phyloP scores from a whole-genome alignment of 1,140 invertebrate species.

The Zaprionus africanus region DNA sequence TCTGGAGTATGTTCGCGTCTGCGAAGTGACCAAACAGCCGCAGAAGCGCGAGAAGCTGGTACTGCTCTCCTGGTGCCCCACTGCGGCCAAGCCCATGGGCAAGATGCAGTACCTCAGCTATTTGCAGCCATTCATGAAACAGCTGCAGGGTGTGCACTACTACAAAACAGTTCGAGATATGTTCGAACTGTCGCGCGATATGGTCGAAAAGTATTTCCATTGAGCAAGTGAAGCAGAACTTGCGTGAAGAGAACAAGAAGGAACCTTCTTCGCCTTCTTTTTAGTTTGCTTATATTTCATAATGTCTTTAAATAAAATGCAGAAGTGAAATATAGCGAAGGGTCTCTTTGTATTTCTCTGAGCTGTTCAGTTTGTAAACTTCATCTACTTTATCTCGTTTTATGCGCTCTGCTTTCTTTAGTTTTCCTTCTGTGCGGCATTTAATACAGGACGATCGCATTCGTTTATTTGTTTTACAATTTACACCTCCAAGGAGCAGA shows the following conservation, averaged over 20 bases:
- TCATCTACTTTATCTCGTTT: background rate
- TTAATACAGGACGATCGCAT: constrained; percentile 25
- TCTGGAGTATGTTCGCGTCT: constrained; percentile 31
- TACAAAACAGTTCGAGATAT: constrained; percentile 18
- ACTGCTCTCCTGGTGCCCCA: constrained; percentile 39
- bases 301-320: background rate
- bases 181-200: constrained; percentile 17
- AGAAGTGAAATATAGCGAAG: background rate
- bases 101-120: constrained; percentile 34
- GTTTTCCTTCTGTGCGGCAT: constrained; percentile 1
- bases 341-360: background rate
- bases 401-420: background rate
- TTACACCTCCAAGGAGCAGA: constrained; percentile 41
- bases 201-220: constrained; percentile 4
- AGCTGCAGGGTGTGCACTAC: constrained; percentile 23
- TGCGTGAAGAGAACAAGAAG: background rate
- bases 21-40: constrained; percentile 21
- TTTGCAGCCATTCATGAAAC: constrained; percentile 20
- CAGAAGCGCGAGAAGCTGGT: constrained; percentile 19
- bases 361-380: background rate
- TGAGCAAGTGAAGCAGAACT: background rate
- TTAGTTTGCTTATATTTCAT: background rate
- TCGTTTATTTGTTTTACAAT: constrained; percentile 47
- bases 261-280: background rate
- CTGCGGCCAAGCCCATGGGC: constrained; percentile 16